A percentile compares a stretch with the other conserved stretches of the same genome.
phyloP scores from a whole-genome alignment of 2,797 vertebrate genomes.

The Erethizon dorsatum region DNA sequence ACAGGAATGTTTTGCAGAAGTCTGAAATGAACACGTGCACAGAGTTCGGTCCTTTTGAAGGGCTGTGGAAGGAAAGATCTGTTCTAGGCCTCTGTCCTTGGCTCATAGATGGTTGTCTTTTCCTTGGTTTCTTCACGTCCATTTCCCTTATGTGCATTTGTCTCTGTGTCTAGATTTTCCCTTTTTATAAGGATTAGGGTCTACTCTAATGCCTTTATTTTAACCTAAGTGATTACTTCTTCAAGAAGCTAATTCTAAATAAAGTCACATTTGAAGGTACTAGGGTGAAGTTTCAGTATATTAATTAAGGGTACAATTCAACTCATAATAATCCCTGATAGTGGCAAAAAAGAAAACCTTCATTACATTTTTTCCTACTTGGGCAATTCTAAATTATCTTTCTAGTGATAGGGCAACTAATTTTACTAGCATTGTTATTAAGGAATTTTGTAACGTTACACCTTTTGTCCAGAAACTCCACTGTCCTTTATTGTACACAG shows the following conservation, averaged over 20 bases:
- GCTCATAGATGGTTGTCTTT: neutral
- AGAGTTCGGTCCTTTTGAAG: neutral
- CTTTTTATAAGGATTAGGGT: slow-evolving; percentile 31
- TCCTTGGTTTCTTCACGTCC: slow-evolving; percentile 25
- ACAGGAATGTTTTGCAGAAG: neutral
- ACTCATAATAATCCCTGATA: neutral
- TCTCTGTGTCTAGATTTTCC: slow-evolving; percentile 13
- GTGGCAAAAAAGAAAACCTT: slow-evolving; percentile 14
- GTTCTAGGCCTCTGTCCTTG: neutral
- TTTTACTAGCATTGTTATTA: neutral
- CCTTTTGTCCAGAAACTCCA: slow-evolving; percentile 7
- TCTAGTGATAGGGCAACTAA: neutral
- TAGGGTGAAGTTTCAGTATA: neutral
- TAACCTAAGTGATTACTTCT: neutral
- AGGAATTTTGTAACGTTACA: slow-evolving; percentile 18
- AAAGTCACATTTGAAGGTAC: neutral
- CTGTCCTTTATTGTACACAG: neutral
- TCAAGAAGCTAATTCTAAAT: slow-evolving; percentile 28
- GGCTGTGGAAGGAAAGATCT: neutral
- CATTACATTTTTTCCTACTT: neutral
- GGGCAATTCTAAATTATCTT: slow-evolving; percentile 18
- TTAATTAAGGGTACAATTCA: neutral
- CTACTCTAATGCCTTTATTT: slow-evolving; percentile 31
- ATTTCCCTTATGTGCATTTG: neutral
- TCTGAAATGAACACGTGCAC: neutral